Conservation (phyloP, 2,797 vertebrate species). For the Sebastes elongatus region DNA sequence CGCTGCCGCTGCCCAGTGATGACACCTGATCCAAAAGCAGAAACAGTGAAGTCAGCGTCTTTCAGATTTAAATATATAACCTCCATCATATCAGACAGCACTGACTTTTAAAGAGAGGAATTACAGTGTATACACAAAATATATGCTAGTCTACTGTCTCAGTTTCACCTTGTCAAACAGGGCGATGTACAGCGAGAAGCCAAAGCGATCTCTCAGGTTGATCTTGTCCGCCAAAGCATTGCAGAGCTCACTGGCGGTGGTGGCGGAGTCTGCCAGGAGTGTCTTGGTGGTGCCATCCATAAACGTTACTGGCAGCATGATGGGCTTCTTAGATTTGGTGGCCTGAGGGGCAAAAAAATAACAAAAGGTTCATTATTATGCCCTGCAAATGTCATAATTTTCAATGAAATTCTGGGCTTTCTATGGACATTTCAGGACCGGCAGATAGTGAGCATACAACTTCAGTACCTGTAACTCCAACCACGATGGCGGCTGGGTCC, state of each 20-base stretch:
- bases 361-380: background rate
- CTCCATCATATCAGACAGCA: background rate
- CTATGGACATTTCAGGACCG: background rate
- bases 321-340: slow-evolving; percentile 97
- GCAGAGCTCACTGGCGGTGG: slow-evolving; percentile 94
- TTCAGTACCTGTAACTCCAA: slow-evolving; percentile 91
- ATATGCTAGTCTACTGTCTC: background rate
- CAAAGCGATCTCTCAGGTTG: slow-evolving; percentile 91
- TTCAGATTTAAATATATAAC: background rate
- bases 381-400: background rate
- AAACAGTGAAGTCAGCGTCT: background rate
- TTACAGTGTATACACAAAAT: background rate
- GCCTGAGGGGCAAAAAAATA: slow-evolving; percentile 79
- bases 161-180: slow-evolving; percentile 94
- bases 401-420: background rate
- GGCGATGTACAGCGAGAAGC: slow-evolving; percentile 97
- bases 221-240: slow-evolving; percentile 93
- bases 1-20: slow-evolving; percentile 92
- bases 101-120: background rate
- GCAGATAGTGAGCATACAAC: background rate
- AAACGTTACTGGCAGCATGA: slow-evolving; percentile 96
- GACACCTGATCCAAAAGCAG: slow-evolving; percentile 83
- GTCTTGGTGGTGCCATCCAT: slow-evolving; percentile 99
- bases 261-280: slow-evolving; percentile 93
- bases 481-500: slow-evolving; percentile 97